phyloP scores from a whole-genome alignment of 2,888 invertebrate species.

The Torymus aiolomorphi region DNA sequence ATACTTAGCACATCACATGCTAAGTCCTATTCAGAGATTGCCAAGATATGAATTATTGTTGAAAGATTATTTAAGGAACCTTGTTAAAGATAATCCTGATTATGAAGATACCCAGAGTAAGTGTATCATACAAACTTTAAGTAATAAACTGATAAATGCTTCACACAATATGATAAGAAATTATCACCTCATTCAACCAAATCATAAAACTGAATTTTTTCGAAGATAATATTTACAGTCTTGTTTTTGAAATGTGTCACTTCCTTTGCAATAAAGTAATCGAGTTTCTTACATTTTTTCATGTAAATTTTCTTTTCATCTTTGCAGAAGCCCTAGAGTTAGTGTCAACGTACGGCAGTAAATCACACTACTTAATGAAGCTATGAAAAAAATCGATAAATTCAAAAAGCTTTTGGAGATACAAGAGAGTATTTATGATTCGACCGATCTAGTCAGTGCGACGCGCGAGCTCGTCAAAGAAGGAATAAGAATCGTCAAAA shows the following conservation, averaged over 20 bases:
- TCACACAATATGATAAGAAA: too few relatives aligned
- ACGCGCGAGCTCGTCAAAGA: conserved; percentile 80
- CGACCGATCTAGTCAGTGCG: conserved; percentile 80
- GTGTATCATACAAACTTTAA: conserved; percentile 37
- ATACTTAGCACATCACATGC: conserved; percentile 82
- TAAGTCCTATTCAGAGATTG: conserved; percentile 82
- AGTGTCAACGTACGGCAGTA: conserved; percentile 81
- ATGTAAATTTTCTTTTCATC: conserved; percentile 22
- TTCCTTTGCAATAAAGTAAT: too few relatives aligned
- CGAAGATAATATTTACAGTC: too few relatives aligned
- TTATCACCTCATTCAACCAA: too few relatives aligned
- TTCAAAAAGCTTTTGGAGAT: conserved; percentile 81
- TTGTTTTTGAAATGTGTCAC: too few relatives aligned
- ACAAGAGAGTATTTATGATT: conserved; percentile 79
- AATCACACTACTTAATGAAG: conserved; percentile 82
- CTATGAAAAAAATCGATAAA: conserved; percentile 82
- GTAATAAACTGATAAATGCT: too few relatives aligned
- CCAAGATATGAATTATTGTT: conserved; percentile 81
- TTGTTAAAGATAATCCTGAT: conserved; percentile 77
- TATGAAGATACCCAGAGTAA: conserved; percentile 78
- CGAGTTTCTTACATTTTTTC: too few relatives aligned
- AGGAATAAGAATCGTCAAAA: conserved; percentile 81
- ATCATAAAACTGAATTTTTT: too few relatives aligned
- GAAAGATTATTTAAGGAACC: conserved; percentile 79
- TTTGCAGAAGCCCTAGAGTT: conserved; percentile 73